These are phyloP conservation scores for Triplophysa bombifrons DNA, from an alignment of 2,797 vertebrate species.

Conservation along the genomic window DNA sequence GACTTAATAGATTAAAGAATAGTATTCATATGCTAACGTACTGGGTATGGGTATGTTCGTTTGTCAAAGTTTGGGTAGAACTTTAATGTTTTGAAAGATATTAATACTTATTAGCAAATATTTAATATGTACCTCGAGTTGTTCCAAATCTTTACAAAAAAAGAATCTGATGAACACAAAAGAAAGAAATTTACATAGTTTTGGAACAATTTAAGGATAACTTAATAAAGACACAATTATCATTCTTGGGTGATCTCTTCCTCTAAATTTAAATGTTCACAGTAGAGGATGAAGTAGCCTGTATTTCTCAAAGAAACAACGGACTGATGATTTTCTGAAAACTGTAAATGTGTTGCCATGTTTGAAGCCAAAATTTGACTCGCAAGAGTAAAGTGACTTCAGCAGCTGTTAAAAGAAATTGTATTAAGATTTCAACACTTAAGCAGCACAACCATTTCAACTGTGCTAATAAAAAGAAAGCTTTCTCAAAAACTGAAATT, in stretches of 20 bases:
- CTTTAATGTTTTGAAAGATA: background rate
- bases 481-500: background rate
- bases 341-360: background rate
- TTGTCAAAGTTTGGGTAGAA: background rate
- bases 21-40: background rate
- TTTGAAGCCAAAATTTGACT: constrained; percentile 3
- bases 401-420: background rate
- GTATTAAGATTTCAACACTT: background rate
- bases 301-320: background rate
- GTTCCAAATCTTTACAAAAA: too few species aligned
- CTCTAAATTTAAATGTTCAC: background rate
- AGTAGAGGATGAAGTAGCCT: background rate
- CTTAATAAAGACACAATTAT: too few species aligned
- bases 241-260: too few species aligned
- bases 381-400: constrained; percentile 1
- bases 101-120: background rate
- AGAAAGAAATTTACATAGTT: too few species aligned
- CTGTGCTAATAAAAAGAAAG: background rate
- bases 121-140: too few species aligned
- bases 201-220: too few species aligned
- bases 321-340: background rate
- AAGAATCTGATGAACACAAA: too few species aligned
- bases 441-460: background rate
- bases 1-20: constrained; percentile 18
- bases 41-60: background rate